Evolutionary conservation across 2,888 invertebrate species (phyloP).

Genomic region (Zele albiditarsus): DNA sequence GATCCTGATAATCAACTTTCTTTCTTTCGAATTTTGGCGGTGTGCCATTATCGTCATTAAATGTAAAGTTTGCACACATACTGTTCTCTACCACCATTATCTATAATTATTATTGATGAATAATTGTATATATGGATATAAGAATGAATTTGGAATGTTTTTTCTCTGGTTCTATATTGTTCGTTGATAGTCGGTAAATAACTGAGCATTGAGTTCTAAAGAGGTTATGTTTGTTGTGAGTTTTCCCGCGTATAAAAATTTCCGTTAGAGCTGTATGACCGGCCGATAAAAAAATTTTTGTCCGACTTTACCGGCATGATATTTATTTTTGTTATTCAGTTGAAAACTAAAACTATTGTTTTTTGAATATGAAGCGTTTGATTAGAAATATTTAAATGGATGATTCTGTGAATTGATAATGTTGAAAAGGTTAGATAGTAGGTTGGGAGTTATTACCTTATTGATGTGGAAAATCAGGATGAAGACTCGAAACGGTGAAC

Average conservation of each 20-base stretch:
- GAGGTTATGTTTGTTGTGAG: background rate
- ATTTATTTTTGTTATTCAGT: background rate
- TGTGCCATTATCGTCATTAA: constrained; percentile 44
- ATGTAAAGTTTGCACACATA: background rate
- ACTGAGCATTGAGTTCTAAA: background rate
- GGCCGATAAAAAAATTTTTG: background rate
- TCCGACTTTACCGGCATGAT: background rate
- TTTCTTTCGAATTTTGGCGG: constrained; percentile 56
- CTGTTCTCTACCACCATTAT: constrained; percentile 7
- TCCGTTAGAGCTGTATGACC: background rate
- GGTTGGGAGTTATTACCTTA: too few species aligned
- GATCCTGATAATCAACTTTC: constrained; percentile 53
- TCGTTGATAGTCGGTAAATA: background rate
- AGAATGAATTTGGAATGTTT: background rate
- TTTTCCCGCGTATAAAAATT: background rate
- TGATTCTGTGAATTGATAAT: too few species aligned
- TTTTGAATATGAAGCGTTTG: background rate
- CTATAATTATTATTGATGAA: background rate
- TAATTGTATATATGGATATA: background rate
- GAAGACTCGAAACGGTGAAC: too few species aligned
- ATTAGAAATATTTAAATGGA: too few species aligned
- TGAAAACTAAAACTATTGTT: background rate
- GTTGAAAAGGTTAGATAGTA: too few species aligned
- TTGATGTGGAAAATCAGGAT: too few species aligned
- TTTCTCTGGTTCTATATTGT: background rate